These are phyloP conservation scores for Monopis laevigella DNA, from an alignment of 2,888 invertebrate species.

Conservation along the genomic window DNA sequence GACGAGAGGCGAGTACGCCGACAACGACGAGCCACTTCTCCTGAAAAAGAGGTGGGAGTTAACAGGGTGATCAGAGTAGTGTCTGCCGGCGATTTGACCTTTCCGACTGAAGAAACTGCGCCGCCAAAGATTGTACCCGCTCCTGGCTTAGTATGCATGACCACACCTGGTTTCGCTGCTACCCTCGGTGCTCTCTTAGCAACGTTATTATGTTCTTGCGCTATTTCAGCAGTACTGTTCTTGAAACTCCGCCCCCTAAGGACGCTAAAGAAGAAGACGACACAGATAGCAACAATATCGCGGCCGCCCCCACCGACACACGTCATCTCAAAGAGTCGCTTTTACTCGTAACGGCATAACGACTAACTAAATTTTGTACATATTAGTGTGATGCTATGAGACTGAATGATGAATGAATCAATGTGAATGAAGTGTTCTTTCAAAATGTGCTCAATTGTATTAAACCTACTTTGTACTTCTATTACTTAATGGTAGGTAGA, in stretches of 20 bases:
- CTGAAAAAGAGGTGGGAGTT: slow-evolving; percentile 86
- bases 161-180: slow-evolving; percentile 91
- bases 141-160: slow-evolving; percentile 89
- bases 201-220: slow-evolving; percentile 84
- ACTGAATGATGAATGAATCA: slow-evolving; percentile 37
- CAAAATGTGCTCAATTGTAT: slow-evolving; percentile 5
- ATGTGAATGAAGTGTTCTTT: not conserved
- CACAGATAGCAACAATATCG: slow-evolving; percentile 52
- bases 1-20: slow-evolving; percentile 78
- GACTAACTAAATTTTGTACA: slow-evolving; percentile 56
- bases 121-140: slow-evolving; percentile 70
- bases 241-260: slow-evolving; percentile 80
- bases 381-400: slow-evolving; percentile 66
- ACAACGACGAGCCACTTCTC: slow-evolving; percentile 69
- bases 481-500: too few relatives aligned
- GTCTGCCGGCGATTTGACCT: slow-evolving; percentile 89
- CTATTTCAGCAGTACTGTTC: slow-evolving; percentile 87
- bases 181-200: slow-evolving; percentile 84
- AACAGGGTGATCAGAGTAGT: slow-evolving; percentile 91
- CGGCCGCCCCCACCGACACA: slow-evolving; percentile 57
- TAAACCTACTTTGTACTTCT: not conserved
- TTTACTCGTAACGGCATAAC: slow-evolving; percentile 69
- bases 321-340: slow-evolving; percentile 69
- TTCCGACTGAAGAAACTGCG: slow-evolving; percentile 75
- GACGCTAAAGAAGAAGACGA: slow-evolving; percentile 62